phyloP scores from a whole-genome alignment of 2,797 vertebrate species.

The Etheostoma nigrum region DNA sequence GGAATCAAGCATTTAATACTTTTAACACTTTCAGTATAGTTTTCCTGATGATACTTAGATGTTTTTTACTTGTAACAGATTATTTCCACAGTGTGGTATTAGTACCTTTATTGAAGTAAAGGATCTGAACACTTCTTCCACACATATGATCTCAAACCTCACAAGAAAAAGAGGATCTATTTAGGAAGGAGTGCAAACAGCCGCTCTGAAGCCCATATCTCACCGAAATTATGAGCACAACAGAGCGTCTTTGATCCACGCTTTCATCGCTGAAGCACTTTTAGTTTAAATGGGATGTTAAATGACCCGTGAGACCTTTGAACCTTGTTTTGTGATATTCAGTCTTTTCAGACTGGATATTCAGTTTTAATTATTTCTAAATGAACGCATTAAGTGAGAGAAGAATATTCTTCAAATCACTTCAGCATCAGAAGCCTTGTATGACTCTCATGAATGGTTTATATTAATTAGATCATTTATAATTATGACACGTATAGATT shows the following conservation, averaged over 20 bases:
- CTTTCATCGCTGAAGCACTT: constrained; percentile 27
- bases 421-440: neutral
- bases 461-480: neutral
- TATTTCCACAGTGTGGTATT: too few relatives aligned
- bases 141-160: too few relatives aligned
- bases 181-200: neutral
- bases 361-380: constrained; percentile 7
- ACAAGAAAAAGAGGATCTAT: neutral
- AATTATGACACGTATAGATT: neutral
- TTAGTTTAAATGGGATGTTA: constrained; percentile 19
- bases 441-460: neutral
- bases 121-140: too few relatives aligned
- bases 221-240: neutral
- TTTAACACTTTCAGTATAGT: too few relatives aligned
- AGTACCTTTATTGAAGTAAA: too few relatives aligned
- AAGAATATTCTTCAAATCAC: neutral
- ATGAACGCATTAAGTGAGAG: neutral
- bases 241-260: constrained; percentile 3
- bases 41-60: too few relatives aligned
- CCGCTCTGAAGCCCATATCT: neutral
- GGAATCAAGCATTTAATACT: too few relatives aligned
- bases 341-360: neutral
- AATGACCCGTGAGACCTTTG: constrained; percentile 41
- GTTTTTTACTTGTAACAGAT: too few relatives aligned
- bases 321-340: constrained; percentile 24